Evolutionary conservation across 2,113 vertebrate genomes (phyloP).

Genomic region (Bagarius yarrelli): DNA sequence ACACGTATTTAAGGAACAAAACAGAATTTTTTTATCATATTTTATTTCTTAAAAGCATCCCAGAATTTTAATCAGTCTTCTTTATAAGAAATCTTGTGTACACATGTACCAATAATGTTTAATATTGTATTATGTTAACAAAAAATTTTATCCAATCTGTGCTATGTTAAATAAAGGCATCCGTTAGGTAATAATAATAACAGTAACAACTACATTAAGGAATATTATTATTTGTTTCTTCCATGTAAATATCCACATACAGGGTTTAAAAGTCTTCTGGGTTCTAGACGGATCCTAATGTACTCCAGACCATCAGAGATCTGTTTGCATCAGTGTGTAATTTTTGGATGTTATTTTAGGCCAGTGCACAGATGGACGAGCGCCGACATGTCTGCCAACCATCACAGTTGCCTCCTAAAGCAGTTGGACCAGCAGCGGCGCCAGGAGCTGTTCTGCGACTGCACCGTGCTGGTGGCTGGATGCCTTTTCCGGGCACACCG

Average conservation of each 20-base stretch:
- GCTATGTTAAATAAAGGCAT: background rate
- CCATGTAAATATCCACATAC: background rate
- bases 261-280: background rate
- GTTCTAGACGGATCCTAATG: background rate
- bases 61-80: background rate
- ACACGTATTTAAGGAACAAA: background rate
- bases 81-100: background rate
- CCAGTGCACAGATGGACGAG: conserved; percentile 57
- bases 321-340: background rate
- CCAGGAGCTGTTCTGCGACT: conserved; percentile 94
- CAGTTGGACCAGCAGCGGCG: conserved; percentile 91
- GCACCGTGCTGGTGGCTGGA: conserved; percentile 89
- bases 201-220: background rate
- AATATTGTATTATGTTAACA: background rate
- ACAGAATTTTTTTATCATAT: background rate
- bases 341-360: conserved; percentile 35
- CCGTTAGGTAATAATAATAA: background rate
- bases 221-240: background rate
- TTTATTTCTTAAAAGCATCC: background rate
- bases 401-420: conserved; percentile 88
- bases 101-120: background rate
- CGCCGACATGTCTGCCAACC: conserved; percentile 88
- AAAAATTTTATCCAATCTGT: background rate
- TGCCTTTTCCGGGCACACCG: conserved; percentile 93
- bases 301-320: background rate